These are phyloP conservation scores for Standfussiana lucernea DNA, from an alignment of 2,888 invertebrate species.

Conservation along the genomic window DNA sequence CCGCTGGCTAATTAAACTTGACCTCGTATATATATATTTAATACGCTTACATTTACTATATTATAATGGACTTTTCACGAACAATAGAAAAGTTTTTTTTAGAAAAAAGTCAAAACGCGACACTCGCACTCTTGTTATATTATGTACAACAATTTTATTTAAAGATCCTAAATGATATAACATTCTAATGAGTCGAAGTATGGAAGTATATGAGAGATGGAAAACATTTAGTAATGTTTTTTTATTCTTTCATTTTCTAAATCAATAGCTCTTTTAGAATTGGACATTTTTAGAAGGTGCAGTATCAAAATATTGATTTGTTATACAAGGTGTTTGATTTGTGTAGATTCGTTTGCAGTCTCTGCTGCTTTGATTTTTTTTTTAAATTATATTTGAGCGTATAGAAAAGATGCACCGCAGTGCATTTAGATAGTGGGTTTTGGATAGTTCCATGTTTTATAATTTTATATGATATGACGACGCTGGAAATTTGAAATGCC, in stretches of 20 bases:
- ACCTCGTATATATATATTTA: constrained; percentile 55
- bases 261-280: constrained; percentile 46
- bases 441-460: not conserved
- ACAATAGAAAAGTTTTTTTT: constrained; percentile 67
- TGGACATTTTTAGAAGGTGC: constrained; percentile 61
- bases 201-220: constrained; percentile 56
- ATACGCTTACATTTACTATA: constrained; percentile 66
- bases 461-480: not conserved
- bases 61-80: constrained; percentile 64
- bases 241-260: constrained; percentile 25
- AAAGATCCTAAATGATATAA: constrained; percentile 62
- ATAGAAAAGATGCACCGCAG: not conserved
- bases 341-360: constrained; percentile 1
- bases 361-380: not conserved
- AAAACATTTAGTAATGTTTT: constrained; percentile 38
- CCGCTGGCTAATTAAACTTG: not conserved
- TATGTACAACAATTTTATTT: constrained; percentile 62
- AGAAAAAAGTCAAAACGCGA: constrained; percentile 65
- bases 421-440: not conserved
- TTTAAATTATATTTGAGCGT: not conserved
- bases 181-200: constrained; percentile 67
- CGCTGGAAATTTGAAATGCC: not conserved
- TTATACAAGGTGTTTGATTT: constrained; percentile 49
- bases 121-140: constrained; percentile 65
- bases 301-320: constrained; percentile 64